A percentile compares a stretch with the other conserved stretches of the same genome.
Conservation (phyloP, 2,888 invertebrate species). For the Nomada ruficornis region DNA sequence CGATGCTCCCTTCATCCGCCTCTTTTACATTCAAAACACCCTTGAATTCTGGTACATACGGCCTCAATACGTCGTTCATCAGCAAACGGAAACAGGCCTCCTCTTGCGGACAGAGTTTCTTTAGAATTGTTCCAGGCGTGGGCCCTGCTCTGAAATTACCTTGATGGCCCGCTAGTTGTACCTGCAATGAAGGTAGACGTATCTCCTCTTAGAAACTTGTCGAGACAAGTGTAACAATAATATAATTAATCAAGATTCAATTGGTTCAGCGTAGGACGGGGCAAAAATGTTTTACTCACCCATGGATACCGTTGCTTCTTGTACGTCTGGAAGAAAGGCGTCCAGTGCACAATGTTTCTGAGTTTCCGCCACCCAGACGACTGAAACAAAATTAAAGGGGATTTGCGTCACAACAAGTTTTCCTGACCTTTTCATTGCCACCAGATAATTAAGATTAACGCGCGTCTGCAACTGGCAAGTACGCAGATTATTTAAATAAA, state of each 20-base stretch:
- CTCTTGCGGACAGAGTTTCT: conserved; percentile 96
- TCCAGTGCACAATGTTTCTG: conserved; percentile 97
- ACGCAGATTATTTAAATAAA: no score
- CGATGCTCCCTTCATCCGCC: conserved; percentile 76
- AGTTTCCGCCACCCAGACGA: conserved; percentile 97
- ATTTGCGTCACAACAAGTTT: background rate
- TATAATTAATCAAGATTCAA: no score
- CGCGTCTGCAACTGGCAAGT: no score
- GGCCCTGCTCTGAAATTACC: conserved; percentile 97
- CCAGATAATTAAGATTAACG: background rate
- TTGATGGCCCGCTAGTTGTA: conserved; percentile 97
- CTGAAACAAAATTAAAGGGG: conserved; percentile 86
- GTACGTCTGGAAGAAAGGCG: conserved; percentile 98
- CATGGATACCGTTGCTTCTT: conserved; percentile 98
- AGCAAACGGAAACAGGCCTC: conserved; percentile 93
- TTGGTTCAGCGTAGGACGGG: background rate
- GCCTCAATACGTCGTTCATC: conserved; percentile 94
- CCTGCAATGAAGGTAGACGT: conserved; percentile 63
- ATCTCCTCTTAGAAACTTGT: background rate
- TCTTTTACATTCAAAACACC: conserved; percentile 86
- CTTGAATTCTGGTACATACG: conserved; percentile 97
- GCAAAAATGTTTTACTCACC: conserved; percentile 86
- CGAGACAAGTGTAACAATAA: background rate
- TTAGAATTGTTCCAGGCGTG: conserved; percentile 96
- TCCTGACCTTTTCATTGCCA: background rate